Conservation (phyloP, 2,113 vertebrate species). For the Burhinus oedicnemus region DNA sequence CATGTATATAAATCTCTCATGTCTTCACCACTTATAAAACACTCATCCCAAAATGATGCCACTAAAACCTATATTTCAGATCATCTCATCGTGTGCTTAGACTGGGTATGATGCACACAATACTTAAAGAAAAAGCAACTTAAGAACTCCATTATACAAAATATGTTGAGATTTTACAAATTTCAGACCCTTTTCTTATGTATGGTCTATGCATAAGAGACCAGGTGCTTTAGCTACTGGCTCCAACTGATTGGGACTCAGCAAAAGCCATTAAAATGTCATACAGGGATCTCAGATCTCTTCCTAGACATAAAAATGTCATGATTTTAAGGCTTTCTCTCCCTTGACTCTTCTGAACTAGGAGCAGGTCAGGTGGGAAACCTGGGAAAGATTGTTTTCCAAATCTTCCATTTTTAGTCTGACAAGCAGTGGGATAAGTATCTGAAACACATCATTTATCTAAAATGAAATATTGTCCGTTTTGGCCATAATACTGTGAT, state of each 20-base stretch:
- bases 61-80: neutral
- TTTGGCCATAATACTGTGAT: neutral
- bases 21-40: slow-evolving; percentile 12
- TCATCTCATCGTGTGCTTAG: neutral
- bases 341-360: neutral
- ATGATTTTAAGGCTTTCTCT: slow-evolving; percentile 40
- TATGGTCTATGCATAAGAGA: neutral
- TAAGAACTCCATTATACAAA: neutral
- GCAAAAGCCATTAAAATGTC: slow-evolving; percentile 22
- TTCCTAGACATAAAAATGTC: slow-evolving; percentile 40
- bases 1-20: neutral
- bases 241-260: neutral
- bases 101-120: neutral
- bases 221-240: neutral
- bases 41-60: slow-evolving; percentile 4
- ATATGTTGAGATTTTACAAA: neutral
- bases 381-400: slow-evolving; percentile 20
- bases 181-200: neutral
- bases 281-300: neutral
- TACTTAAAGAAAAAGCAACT: neutral
- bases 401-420: slow-evolving; percentile 37
- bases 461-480: slow-evolving; percentile 16
- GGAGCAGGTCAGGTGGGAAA: slow-evolving; percentile 11
- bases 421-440: slow-evolving; percentile 25
- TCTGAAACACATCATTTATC: slow-evolving; percentile 11